phyloP scores from a whole-genome alignment of 2,888 invertebrate species.

The Mythimna albipuncta region DNA sequence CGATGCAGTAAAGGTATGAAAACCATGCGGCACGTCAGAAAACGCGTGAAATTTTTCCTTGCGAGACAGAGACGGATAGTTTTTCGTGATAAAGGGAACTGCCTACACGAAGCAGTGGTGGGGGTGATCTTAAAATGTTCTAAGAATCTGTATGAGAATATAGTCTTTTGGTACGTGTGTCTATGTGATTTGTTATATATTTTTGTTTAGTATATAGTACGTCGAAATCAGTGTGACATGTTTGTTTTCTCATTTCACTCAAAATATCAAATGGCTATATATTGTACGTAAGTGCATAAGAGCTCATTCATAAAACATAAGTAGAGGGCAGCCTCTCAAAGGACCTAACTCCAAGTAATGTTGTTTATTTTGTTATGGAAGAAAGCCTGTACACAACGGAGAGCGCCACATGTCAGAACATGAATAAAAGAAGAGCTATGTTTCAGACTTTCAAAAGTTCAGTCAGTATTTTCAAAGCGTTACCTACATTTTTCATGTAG shows the following conservation, averaged over 20 bases:
- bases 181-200: conserved; percentile 54
- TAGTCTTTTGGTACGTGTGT: conserved; percentile 61
- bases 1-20: conserved; percentile 66
- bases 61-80: conserved; percentile 86
- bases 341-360: conserved; percentile 88
- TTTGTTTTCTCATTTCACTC: conserved; percentile 32
- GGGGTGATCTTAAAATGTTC: conserved; percentile 89
- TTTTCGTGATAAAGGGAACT: conserved; percentile 87
- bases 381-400: conserved; percentile 88
- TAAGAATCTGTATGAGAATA: conserved; percentile 77
- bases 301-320: conserved; percentile 89
- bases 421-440: conserved; percentile 90
- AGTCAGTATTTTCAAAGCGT: conserved; percentile 84
- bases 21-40: conserved; percentile 78
- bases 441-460: conserved; percentile 89
- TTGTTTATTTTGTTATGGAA: conserved; percentile 90
- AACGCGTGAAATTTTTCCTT: conserved; percentile 85
- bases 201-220: conserved; percentile 24
- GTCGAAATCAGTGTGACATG: conserved; percentile 9
- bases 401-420: conserved; percentile 89
- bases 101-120: conserved; percentile 85
- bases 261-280: conserved; percentile 54
- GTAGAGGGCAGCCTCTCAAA: conserved; percentile 85
- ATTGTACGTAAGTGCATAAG: conserved; percentile 78
- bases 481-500: conserved; percentile 80